Percentiles rank a stretch among this genome's conserved stretches.
Conservation (phyloP, 2,797 vertebrate species). For the Okamejei kenojei region DNA sequence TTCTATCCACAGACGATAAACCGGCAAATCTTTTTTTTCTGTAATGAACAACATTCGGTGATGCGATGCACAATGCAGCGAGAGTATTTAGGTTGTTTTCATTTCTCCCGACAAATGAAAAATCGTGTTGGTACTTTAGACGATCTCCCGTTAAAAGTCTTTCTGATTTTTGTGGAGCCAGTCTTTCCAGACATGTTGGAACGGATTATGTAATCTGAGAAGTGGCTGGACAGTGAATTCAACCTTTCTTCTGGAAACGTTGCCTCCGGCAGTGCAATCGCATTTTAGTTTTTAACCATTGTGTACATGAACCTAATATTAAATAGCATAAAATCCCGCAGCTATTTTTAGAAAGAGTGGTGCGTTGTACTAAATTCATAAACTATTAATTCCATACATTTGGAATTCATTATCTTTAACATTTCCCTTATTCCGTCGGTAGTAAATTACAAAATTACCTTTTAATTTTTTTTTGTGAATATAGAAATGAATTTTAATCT, state of each 20-base stretch:
- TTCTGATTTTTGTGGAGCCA: slow-evolving; percentile 72
- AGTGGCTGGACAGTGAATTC: slow-evolving; percentile 51
- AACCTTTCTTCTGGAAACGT: slow-evolving; percentile 53
- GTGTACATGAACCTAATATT: slow-evolving; percentile 22
- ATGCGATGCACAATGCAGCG: slow-evolving; percentile 44
- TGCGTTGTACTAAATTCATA: neutral
- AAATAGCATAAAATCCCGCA: neutral
- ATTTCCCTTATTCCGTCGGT: neutral
- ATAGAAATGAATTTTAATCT: neutral
- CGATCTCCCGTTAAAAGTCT: slow-evolving; percentile 44
- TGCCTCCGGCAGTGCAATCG: slow-evolving; percentile 53
- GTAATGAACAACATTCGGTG: slow-evolving; percentile 51
- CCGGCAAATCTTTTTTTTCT: neutral
- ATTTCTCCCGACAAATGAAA: slow-evolving; percentile 45
- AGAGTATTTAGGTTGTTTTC: slow-evolving; percentile 43
- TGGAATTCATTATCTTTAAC: neutral
- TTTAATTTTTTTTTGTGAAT: neutral
- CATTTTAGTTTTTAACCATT: slow-evolving; percentile 19
- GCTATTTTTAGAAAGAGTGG: slow-evolving; percentile 3
- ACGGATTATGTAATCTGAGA: slow-evolving; percentile 68
- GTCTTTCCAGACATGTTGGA: slow-evolving; percentile 57
- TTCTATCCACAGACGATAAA: neutral
- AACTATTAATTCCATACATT: neutral
- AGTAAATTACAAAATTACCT: neutral
- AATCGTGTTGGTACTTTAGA: neutral